Conservation (phyloP, 2,797 vertebrate species). For the Erpetoichthys calabaricus region DNA sequence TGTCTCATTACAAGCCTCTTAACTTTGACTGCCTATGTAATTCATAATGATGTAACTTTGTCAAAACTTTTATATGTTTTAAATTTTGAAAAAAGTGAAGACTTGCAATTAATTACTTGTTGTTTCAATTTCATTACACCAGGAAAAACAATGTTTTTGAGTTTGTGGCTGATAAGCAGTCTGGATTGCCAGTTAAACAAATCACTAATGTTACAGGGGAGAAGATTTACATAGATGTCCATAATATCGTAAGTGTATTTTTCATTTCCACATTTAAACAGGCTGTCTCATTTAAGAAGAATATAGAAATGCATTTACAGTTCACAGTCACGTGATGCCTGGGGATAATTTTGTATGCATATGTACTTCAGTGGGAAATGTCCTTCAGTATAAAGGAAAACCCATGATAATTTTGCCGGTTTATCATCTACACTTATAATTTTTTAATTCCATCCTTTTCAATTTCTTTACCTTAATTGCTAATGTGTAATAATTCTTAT, state of each 20-base stretch:
- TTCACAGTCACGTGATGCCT: background rate
- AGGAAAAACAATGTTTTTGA: constrained; percentile 18
- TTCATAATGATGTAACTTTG: too few species aligned
- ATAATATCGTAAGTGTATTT: constrained; percentile 10
- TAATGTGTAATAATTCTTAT: too few species aligned
- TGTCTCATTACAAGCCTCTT: too few species aligned
- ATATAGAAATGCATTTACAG: background rate
- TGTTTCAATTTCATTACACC: background rate
- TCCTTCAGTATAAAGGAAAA: too few species aligned
- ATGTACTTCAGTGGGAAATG: background rate
- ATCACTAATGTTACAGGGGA: constrained; percentile 13
- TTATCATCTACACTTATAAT: too few species aligned
- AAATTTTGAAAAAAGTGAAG: too few species aligned
- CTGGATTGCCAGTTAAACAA: constrained; percentile 6
- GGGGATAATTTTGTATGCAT: background rate
- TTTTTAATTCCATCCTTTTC: too few species aligned
- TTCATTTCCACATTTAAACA: background rate
- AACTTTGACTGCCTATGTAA: too few species aligned
- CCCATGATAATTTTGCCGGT: too few species aligned
- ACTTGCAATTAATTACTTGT: too few species aligned
- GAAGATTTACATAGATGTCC: constrained; percentile 20
- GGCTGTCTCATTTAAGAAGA: background rate
- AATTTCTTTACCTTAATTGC: too few species aligned
- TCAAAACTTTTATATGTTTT: too few species aligned
- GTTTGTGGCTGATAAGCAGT: constrained; percentile 6